These are phyloP conservation scores for Eonycteris spelaea DNA, from an alignment of 2,113 vertebrate genomes.

Conservation along the genomic window DNA sequence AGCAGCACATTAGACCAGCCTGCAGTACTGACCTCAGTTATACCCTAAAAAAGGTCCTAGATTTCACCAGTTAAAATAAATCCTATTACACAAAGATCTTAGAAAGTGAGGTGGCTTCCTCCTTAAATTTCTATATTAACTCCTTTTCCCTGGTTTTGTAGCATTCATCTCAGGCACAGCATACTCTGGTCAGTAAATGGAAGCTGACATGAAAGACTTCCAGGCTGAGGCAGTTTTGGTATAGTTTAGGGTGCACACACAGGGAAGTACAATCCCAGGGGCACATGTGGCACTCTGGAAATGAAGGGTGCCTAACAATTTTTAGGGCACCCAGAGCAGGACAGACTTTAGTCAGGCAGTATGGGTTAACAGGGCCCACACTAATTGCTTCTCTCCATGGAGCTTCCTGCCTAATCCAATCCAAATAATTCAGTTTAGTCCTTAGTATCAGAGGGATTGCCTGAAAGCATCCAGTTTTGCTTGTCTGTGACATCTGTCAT, in stretches of 20 bases:
- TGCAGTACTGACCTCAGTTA: background rate
- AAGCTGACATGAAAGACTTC: background rate
- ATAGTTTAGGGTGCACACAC: background rate
- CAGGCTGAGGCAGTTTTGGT: background rate
- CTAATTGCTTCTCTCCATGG: background rate
- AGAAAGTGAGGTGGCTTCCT: background rate
- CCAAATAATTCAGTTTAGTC: background rate
- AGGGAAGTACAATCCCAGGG: background rate
- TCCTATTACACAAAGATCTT: background rate
- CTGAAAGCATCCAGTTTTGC: background rate
- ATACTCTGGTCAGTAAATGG: background rate
- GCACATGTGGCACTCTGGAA: background rate
- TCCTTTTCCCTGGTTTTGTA: background rate
- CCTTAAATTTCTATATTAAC: background rate
- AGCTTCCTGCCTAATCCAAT: background rate
- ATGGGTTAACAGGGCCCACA: background rate
- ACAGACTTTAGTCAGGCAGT: background rate
- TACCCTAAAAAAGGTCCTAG: background rate
- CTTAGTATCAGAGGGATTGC: slow-evolving; percentile 6
- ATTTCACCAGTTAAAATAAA: slow-evolving; percentile 34
- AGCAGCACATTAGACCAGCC: background rate
- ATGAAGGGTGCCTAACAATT: background rate
- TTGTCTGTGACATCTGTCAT: background rate
- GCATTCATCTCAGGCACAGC: background rate
- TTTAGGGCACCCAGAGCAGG: background rate